These are phyloP conservation scores for Chamaea fasciata DNA, from an alignment of 2,113 vertebrate genomes.

Conservation along the genomic window DNA sequence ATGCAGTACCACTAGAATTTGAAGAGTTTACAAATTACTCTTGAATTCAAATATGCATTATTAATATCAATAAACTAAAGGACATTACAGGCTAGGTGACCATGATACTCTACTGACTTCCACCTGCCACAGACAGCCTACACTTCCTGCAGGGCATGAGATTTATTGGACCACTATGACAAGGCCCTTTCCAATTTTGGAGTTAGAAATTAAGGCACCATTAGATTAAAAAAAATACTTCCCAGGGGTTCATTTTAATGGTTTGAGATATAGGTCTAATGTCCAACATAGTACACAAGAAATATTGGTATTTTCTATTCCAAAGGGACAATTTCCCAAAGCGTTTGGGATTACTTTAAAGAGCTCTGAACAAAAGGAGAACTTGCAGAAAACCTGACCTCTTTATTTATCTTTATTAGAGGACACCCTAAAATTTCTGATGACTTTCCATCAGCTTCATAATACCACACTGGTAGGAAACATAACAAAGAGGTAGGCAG, in stretches of 20 bases:
- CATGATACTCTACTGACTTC: background rate
- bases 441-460: background rate
- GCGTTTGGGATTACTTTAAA: background rate
- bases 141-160: background rate
- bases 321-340: background rate
- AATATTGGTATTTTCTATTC: background rate
- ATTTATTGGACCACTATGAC: background rate
- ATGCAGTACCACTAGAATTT: background rate
- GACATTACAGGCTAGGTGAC: background rate
- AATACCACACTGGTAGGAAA: background rate
- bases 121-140: background rate
- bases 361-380: background rate
- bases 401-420: background rate
- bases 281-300: background rate
- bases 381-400: background rate
- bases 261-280: background rate
- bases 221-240: background rate
- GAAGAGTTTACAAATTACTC: background rate
- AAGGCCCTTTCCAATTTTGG: background rate
- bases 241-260: background rate
- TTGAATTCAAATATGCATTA: background rate
- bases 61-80: background rate
- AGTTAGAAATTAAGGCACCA: background rate
- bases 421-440: background rate
- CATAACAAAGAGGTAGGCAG: background rate